Evolutionary conservation across 2,113 vertebrate genomes (phyloP), one percentile per base, ranked within the genome.

Genomic region (Clarias gariepinus): DNA sequence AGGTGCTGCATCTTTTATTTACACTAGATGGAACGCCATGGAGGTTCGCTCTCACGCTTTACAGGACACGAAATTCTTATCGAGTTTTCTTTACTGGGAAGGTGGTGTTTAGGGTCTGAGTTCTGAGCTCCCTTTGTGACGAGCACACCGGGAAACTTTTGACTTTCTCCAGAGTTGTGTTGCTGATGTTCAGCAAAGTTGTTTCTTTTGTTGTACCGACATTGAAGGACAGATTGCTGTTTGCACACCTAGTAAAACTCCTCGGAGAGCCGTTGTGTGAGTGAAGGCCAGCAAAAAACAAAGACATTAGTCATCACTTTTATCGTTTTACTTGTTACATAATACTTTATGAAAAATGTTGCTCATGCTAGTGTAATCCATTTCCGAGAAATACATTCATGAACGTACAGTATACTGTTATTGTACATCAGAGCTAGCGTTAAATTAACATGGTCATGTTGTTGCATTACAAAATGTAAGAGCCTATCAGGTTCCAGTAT

Each of bases 1-100:
- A 76, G 73, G 73, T 53, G 73, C 47, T 53, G 73, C 12, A 1
- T 76, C 73, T 53, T 76, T 76, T 53, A 53, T 76, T 76, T 76
- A 80, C 53, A 58, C 53, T 58, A 19, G 47, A 77, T 77, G 73
- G 23, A 73, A 36, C 18, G 8, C 6, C 41, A 19, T 36, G 18
- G 69, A 55, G 74, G 25, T 76, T 76, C n/a, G 41, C 74, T 55
- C 18, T 28, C 12, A 55, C 16, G 1, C 12, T 76, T 76, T 76
- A 1, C 21, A 47, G 71, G 33, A 36, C 30, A 36, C 8, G 11
- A 4, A 63, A 19, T 19, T 63, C 7, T 63, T 63, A 8, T 47
- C 47, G 7, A 3, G 61, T 63, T 25, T 63, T 23, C 2, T 23
- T 6, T 21, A 19, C 18, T 63, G 4, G 13, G 66, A 0, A 10